Percentiles rank a stretch among this genome's conserved stretches.
These are phyloP conservation scores for Fragum fragum DNA, from an alignment of 2,888 invertebrate genomes.

Conservation along the genomic window DNA sequence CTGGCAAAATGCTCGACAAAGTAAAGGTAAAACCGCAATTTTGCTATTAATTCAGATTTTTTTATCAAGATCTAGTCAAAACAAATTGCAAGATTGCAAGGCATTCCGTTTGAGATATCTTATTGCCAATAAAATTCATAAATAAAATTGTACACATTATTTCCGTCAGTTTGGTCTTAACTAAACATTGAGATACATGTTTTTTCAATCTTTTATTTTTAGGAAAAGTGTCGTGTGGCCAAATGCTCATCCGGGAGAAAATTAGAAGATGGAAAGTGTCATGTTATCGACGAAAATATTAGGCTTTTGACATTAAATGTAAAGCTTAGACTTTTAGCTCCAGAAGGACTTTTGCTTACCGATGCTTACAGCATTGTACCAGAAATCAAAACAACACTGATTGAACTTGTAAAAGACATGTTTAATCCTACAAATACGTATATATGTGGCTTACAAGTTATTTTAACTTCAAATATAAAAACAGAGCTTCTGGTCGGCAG, in stretches of 20 bases:
- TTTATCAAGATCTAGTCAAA: too few species aligned
- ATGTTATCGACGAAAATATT: not conserved
- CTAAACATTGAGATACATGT: too few species aligned
- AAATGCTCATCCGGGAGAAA: not conserved
- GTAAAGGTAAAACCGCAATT: not conserved
- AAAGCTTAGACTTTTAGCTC: not conserved
- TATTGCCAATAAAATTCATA: too few species aligned
- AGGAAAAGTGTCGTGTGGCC: slow-evolving; percentile 1
- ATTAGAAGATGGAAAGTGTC: not conserved
- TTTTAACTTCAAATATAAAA: not conserved
- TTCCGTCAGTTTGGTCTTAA: too few species aligned
- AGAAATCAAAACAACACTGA: not conserved
- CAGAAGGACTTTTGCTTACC: too few species aligned
- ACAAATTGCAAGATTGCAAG: too few species aligned
- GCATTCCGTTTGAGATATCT: too few species aligned
- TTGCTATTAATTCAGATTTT: too few species aligned
- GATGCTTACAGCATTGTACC: slow-evolving; percentile 1
- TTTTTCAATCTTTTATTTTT: too few species aligned
- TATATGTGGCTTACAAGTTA: slow-evolving; percentile 6
- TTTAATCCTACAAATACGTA: not conserved
- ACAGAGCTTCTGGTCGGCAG: not conserved
- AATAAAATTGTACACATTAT: too few species aligned
- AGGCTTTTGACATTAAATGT: not conserved
- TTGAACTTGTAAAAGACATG: not conserved
- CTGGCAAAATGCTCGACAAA: not conserved